Base-by-base conservation (phyloP, 2,797 vertebrate species). In the Melanotaenia nigrans region DNA sequence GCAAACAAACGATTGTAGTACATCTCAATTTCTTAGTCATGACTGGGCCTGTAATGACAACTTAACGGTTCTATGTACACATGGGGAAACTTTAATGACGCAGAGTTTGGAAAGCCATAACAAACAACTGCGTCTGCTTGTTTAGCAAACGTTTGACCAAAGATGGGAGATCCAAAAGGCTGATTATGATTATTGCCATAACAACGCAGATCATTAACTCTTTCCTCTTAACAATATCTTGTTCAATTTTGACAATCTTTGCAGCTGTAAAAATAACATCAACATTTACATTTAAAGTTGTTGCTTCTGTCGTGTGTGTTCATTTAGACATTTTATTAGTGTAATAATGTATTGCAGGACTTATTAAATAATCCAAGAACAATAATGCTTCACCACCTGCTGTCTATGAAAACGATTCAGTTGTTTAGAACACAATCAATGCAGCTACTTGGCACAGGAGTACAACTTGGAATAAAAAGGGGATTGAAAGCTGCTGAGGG, bases 401-500 rank as follows among this genome's bases (percentile, higher is more conserved):
- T 49, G 16, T 47, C 55, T 71, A 20, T 10, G 62, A 30, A 11
- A 33, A 14, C 30, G 20, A 25, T 33, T 56, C 54, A 30, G 42
- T 71, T 75, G 59, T 55, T 65, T 65, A n/a, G 75, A 65, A 65
- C 32, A 58, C 62, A 71, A 66, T 61, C 62, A 63, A 47, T 54
- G 51, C 3, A 24, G 58, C 25, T 55, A 62, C 75, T 61, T 71
- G 57, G 49, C 3, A 8, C 35, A 42, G 13, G 73, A 65, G 67
- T 20, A n/a, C 20, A 49, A 49, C 45, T 9, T 1, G 3, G 68
- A n/a, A 1, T 5, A 51, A 35, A 64, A 56, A 73, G 56, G 13
- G 32, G 3, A 40, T 25, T 42, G 58, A 70, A 77, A 85, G 72
- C 49, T 71, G 58, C 65, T 71, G 79, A 66, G 72, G 83, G 55